Base-by-base conservation (phyloP, 2,888 invertebrate species). In the Anthophora plumipes region DNA sequence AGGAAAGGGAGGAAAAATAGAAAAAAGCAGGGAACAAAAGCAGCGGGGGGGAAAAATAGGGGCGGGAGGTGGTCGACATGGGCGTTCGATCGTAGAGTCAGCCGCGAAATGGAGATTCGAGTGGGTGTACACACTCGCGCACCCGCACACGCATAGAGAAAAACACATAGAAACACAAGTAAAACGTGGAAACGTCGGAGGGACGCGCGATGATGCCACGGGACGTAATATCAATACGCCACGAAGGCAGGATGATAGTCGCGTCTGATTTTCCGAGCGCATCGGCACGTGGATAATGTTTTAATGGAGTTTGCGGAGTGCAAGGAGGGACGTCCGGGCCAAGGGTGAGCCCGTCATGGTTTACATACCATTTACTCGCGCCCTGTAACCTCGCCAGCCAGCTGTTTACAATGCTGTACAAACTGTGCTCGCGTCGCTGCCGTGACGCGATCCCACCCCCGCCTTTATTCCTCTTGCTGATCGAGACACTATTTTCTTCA, bases 341-440 rank as follows among this genome's bases (percentile, higher is more conserved):
- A 91, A 91, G 91, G 92, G 91, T 90, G 91, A 90, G 88, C 89
- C 89, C 88, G 89, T 90, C 89, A 92, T 91, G 91, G 93, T 93
- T 93, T 93, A 93, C 93, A 93, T 93, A 93, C 93, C 93, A 93
- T 93, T 93, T 93, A 93, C 92, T 92, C 92, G 89, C 92, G 91
- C 92, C 92, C 91, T 88, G 89, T 88, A 90, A 90, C 89, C 88
- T 81, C 81, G 81, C 83, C 84, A 80, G 82, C 80, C 83, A 88
- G 87, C 89, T 92, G 91, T 93, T 93, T 93, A 91, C 92, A 89
- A 85, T 93, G 91, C 91, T 92, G 89, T 92, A 91, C 92, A 92
- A 93, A 92, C 91, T 89, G 77, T 77, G 78, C 68, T 77, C 73
- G 75, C 72, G 77, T 72, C 77, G 77, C 48, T 55, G 46, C 52